phyloP scores from a whole-genome alignment of 1,140 invertebrate species.

The Hormaphis cornu region DNA sequence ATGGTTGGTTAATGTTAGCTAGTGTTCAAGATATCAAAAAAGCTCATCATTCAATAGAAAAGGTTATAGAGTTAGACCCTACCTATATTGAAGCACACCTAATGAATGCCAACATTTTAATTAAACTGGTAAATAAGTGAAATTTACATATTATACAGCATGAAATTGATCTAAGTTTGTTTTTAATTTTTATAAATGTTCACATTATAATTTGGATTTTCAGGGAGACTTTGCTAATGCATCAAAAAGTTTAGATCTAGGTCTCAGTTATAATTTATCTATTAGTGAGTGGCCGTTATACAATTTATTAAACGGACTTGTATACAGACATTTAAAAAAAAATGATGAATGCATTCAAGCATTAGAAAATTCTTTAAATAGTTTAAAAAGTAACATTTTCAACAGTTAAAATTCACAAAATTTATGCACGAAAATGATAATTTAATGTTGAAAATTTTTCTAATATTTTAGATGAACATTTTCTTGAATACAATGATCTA shows the following conservation, averaged over 20 bases:
- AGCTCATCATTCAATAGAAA: slow-evolving; percentile 48
- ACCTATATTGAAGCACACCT: slow-evolving; percentile 74
- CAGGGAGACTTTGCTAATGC: slow-evolving; percentile 67
- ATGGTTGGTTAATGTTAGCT: slow-evolving; percentile 51
- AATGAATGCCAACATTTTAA: slow-evolving; percentile 75
- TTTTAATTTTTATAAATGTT: neutral
- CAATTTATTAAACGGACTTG: slow-evolving; percentile 72
- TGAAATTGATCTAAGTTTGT: neutral
- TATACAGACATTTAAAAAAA: slow-evolving; percentile 68
- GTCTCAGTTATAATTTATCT: slow-evolving; percentile 83
- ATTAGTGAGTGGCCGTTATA: slow-evolving; percentile 83
- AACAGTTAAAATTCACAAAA: no score
- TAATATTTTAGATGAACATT: slow-evolving; percentile 32
- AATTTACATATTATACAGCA: neutral
- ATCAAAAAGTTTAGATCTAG: slow-evolving; percentile 74
- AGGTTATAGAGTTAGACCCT: slow-evolving; percentile 58
- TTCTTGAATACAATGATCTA: slow-evolving; percentile 45
- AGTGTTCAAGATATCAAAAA: slow-evolving; percentile 53
- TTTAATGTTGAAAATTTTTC: neutral
- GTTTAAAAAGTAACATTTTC: slow-evolving; percentile 33
- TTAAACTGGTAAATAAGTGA: slow-evolving; percentile 42
- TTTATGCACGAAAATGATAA: no score
- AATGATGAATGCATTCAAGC: slow-evolving; percentile 64
- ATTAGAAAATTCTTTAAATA: slow-evolving; percentile 57
- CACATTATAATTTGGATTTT: slow-evolving; percentile 41